These are phyloP conservation scores for Crocallis elinguaria DNA, from an alignment of 2,888 invertebrate genomes.

Conservation along the genomic window DNA sequence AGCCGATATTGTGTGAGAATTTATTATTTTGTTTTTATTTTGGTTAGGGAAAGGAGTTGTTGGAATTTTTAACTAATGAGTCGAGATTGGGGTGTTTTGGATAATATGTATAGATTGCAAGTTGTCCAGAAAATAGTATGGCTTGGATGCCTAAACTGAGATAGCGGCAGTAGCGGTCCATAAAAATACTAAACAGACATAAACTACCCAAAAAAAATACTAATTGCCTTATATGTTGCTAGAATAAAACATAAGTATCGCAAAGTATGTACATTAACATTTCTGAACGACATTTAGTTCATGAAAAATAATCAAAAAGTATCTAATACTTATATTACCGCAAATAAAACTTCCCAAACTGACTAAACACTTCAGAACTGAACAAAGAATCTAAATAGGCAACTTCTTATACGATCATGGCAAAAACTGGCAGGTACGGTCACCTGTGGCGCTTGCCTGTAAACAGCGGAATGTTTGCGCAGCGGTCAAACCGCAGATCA, in stretches of 20 bases:
- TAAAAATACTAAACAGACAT: background rate
- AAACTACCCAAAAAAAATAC: background rate
- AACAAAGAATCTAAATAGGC: conserved; percentile 39
- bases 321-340: conserved; percentile 11
- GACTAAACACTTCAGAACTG: conserved; percentile 47
- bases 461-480: conserved; percentile 54
- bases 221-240: no score
- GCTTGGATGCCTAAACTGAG: background rate
- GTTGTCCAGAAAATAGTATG: no score
- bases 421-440: conserved; percentile 68
- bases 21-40: conserved; percentile 27
- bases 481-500: conserved; percentile 46
- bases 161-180: no score
- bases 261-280: no score
- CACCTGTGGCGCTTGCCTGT: conserved; percentile 77
- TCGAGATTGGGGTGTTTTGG: background rate
- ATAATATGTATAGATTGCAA: no score
- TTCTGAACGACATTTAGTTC: background rate
- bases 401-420: conserved; percentile 60
- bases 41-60: conserved; percentile 8
- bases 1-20: conserved; percentile 35
- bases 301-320: conserved; percentile 4
- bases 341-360: conserved; percentile 40
- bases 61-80: conserved; percentile 14
- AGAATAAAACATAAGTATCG: no score